Conservation (phyloP, 2,113 vertebrate species). For the Forbesichthys papilliferus region DNA sequence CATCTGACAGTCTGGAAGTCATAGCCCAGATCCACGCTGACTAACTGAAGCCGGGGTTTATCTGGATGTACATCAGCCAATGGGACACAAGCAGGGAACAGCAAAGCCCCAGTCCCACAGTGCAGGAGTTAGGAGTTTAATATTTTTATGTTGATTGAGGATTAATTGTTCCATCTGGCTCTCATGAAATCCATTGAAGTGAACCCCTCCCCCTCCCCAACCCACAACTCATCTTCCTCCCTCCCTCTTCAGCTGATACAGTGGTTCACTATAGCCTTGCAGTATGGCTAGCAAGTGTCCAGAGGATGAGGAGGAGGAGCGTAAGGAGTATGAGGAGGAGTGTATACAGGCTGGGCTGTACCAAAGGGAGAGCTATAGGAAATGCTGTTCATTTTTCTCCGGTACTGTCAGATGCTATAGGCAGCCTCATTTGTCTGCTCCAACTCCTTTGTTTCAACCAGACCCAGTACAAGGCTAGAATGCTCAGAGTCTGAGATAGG, state of each 20-base stretch:
- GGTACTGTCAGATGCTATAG: slow-evolving; percentile 72
- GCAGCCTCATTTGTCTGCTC: slow-evolving; percentile 74
- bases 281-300: slow-evolving; percentile 29
- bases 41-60: slow-evolving; percentile 9
- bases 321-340: slow-evolving; percentile 32
- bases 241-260: slow-evolving; percentile 52
- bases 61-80: too few relatives aligned
- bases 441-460: slow-evolving; percentile 70
- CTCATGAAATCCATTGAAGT: slow-evolving; percentile 46
- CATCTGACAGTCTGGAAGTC: slow-evolving; percentile 55
- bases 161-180: slow-evolving; percentile 90
- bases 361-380: slow-evolving; percentile 54
- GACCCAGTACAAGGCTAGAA: slow-evolving; percentile 50
- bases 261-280: slow-evolving; percentile 41
- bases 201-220: too few relatives aligned
- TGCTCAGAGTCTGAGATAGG: slow-evolving; percentile 14
- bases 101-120: too few relatives aligned
- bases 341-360: slow-evolving; percentile 47
- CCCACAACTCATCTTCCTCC: slow-evolving; percentile 41
- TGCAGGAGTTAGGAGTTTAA: slow-evolving; percentile 47
- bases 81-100: too few relatives aligned
- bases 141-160: slow-evolving; percentile 80
- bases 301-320: slow-evolving; percentile 13
- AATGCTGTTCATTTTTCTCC: slow-evolving; percentile 75
- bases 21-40: slow-evolving; percentile 21